A percentile compares a stretch with the other conserved stretches of the same genome.
phyloP scores from a whole-genome alignment of 2,113 vertebrate genomes.

The Agelaius tricolor region DNA sequence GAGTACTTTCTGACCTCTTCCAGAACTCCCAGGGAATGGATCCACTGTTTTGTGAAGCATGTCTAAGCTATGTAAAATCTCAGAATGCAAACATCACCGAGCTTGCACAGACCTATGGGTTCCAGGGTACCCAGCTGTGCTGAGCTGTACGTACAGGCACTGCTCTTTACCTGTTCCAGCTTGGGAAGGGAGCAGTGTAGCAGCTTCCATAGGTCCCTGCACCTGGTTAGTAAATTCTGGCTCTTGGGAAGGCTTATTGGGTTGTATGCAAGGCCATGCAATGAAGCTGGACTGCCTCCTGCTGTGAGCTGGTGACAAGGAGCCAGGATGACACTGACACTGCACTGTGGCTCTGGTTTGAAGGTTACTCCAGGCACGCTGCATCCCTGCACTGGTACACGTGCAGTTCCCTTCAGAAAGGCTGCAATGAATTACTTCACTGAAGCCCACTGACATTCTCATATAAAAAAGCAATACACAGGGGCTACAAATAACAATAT shows the following conservation, averaged over 20 bases:
- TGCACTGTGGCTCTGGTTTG: neutral
- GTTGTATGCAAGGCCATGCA: neutral
- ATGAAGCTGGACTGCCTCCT: neutral
- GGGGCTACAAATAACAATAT: neutral
- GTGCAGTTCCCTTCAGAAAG: neutral
- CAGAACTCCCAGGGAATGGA: neutral
- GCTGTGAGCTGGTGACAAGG: neutral
- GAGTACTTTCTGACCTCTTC: neutral
- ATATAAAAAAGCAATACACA: neutral
- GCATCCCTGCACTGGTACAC: neutral
- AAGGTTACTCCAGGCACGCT: neutral
- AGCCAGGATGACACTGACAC: neutral
- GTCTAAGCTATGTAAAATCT: neutral
- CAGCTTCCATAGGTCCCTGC: neutral
- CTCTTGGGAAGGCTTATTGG: neutral
- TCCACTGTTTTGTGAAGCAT: neutral
- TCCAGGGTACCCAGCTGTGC: neutral
- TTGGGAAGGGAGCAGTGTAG: neutral
- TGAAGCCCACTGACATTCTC: neutral
- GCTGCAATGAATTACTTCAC: neutral
- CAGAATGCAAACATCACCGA: rapidly evolving
- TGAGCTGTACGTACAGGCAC: neutral
- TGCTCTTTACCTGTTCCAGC: neutral
- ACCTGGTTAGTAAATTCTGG: neutral
- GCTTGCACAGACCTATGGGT: neutral